Percentiles rank a stretch among this genome's conserved stretches.
Conservation (phyloP, 2,113 vertebrate genomes). For the Chunga burmeisteri region DNA sequence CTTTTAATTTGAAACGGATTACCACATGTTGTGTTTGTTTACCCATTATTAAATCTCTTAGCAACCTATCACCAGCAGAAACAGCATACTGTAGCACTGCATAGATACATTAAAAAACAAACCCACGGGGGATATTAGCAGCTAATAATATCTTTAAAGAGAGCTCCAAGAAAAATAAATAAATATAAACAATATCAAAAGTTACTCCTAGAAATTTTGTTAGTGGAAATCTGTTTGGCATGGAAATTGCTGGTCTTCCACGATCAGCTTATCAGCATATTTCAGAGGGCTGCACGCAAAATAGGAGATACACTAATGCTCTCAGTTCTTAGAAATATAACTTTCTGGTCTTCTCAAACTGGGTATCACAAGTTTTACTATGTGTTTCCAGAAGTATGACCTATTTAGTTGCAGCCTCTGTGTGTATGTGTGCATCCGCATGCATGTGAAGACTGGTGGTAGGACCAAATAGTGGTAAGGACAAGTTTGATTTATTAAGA, state of each 20-base stretch:
- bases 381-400: neutral
- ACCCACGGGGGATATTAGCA: constrained; percentile 76
- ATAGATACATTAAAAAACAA: constrained; percentile 77
- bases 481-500: neutral
- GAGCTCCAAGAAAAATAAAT: constrained; percentile 71
- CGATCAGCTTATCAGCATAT: neutral
- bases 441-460: neutral
- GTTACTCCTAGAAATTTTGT: constrained; percentile 32
- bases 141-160: constrained; percentile 75
- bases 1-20: constrained; percentile 88
- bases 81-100: constrained; percentile 71
- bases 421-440: too few relatives aligned
- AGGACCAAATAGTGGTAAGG: neutral
- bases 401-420: neutral
- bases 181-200: constrained; percentile 60
- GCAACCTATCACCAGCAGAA: constrained; percentile 78
- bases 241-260: neutral
- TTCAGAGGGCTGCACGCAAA: neutral
- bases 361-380: accelerated
- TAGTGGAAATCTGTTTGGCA: constrained; percentile 2
- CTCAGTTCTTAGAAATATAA: neutral
- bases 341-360: neutral
- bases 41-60: constrained; percentile 85
- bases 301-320: neutral
- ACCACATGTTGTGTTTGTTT: constrained; percentile 86